Base-by-base conservation (phyloP, 2,113 vertebrate species). In the Dasypus novemcinctus region DNA sequence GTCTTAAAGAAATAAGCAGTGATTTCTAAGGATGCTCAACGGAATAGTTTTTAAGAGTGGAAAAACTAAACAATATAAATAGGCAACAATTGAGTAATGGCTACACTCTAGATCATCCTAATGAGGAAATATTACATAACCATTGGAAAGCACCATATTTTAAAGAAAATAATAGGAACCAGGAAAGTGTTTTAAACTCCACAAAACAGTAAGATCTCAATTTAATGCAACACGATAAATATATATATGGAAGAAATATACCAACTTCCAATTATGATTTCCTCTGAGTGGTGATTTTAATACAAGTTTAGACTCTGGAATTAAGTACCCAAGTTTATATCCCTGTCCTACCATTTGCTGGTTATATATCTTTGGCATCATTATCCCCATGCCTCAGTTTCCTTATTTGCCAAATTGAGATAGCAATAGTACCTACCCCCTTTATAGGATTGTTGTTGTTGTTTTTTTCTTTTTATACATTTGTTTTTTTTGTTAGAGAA, bases 371-470 rank as follows among this genome's bases (percentile, higher is more conserved):
- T 81, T 43, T 43, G 36, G 21, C 1, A 0, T 38, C n/a, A 54
- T 41, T 5, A 61, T 6, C 5, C 1, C 17, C 0, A 11, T 9
- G 31, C 49, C 82, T 94, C 86, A 9, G 78, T 88, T 81, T 96
- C 90, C 31, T 23, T 10, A 4, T 21, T 41, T 61, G 21, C 14
- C 71, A 41, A 4, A 5, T 2, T 43, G 66, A 33, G 23, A 46
- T 15, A 23, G 29, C 27, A 49, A 15, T 0, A 43, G 23, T 2
- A 23, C 25, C 43, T 2, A 23, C 25, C 43, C 21, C 5, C 4
- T 4, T 46, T 13, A 0, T 0, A 74, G 27, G 4, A 11, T 6
- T 5, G 7, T 6, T 1, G 21, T n/a, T n/a, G n/a, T n/a, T n/a
- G n/a, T n/a, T n/a, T n/a, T n/a, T n/a, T n/a, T n/a, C n/a, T n/a